Percentiles rank a stretch among this genome's conserved stretches.
phyloP scores from a whole-genome alignment of 2,888 invertebrate genomes.

The Trisateles emortualis region DNA sequence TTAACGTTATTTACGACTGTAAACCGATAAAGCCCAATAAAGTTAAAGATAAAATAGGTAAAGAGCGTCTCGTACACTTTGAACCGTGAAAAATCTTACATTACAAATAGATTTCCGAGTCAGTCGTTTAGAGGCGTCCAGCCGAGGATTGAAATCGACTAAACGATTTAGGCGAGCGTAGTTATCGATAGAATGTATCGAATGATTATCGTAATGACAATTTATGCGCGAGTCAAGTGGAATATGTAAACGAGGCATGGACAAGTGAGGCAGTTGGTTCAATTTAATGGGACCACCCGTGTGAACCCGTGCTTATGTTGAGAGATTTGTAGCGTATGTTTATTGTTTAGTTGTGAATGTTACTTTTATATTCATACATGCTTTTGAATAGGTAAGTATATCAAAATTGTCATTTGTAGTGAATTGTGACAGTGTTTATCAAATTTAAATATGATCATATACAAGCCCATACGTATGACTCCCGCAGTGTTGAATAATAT shows the following conservation, averaged over 20 bases:
- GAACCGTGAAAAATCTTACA: slow-evolving; percentile 52
- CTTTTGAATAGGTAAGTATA: background rate
- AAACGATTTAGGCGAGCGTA: slow-evolving; percentile 69
- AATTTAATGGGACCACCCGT: slow-evolving; percentile 77
- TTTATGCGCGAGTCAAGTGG: slow-evolving; percentile 77
- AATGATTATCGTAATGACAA: slow-evolving; percentile 83
- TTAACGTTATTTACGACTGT: slow-evolving; percentile 67
- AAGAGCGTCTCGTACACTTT: slow-evolving; percentile 58
- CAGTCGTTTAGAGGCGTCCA: slow-evolving; percentile 66
- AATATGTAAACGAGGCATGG: slow-evolving; percentile 78
- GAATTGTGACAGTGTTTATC: background rate
- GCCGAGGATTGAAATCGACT: slow-evolving; percentile 62
- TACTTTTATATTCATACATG: slow-evolving; percentile 5
- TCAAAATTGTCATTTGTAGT: slow-evolving; percentile 6
- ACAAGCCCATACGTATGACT: too few relatives aligned
- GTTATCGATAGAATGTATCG: slow-evolving; percentile 75
- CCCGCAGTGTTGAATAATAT: too few relatives aligned
- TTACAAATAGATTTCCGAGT: slow-evolving; percentile 56
- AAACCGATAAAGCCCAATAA: slow-evolving; percentile 73
- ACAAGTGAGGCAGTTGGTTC: slow-evolving; percentile 67
- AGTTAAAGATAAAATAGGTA: slow-evolving; percentile 69
- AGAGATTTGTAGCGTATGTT: slow-evolving; percentile 51
- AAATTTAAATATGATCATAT: background rate
- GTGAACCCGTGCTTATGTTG: slow-evolving; percentile 54
- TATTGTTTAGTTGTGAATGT: slow-evolving; percentile 39